Evolutionary conservation across 1,140 invertebrate genomes (phyloP), one percentile per base, ranked within the genome.

Genomic region (Cotesia glomerata): DNA sequence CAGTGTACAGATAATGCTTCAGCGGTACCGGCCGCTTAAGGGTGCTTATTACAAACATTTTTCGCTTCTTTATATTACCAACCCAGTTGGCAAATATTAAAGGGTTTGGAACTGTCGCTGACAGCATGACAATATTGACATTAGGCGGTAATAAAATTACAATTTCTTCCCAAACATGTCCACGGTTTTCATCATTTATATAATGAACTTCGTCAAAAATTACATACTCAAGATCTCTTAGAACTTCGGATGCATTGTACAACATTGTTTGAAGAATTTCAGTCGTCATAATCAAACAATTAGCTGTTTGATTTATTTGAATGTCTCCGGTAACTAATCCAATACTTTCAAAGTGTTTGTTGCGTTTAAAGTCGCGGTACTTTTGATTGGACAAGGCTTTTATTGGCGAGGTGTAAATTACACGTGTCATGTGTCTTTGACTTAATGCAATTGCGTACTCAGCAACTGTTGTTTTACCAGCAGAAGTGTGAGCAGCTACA

Each of bases 121-220:
- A 98, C 9, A 99, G 88, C 92, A 99, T 94, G 2, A 99, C 97
- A 71, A 99, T 97, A 76, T 93, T 96, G 1, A 99, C 96, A 83
- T 97, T 95, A 13, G 93, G 90, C 0, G 98, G 98, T 51, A 99
- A 84, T 82, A 99, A 90, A 78, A 99, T 99, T 0, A 99, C 88
- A 1, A 98, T 97, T 88, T 99, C 98, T 88, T 99, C 98, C 98
- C 98, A 99, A 1, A 99, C 98, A 80, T 99, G 97, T 14, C 98
- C 98, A 77, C 98, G 89, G 91, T 95, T 97, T 64, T 93, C 91
- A 89, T 99, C 96, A 85, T 99, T 99, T 61, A 99, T 97, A 81
- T 99, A 99, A 86, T 99, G 98, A 32, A 99, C 97, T 89, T 99
- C 98, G 86, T 99, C 98, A 85, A 99, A 99, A 78, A 99, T 97